These are phyloP conservation scores for Cryptosula pallasiana DNA, from an alignment of 2,888 invertebrate genomes.

Conservation along the genomic window DNA sequence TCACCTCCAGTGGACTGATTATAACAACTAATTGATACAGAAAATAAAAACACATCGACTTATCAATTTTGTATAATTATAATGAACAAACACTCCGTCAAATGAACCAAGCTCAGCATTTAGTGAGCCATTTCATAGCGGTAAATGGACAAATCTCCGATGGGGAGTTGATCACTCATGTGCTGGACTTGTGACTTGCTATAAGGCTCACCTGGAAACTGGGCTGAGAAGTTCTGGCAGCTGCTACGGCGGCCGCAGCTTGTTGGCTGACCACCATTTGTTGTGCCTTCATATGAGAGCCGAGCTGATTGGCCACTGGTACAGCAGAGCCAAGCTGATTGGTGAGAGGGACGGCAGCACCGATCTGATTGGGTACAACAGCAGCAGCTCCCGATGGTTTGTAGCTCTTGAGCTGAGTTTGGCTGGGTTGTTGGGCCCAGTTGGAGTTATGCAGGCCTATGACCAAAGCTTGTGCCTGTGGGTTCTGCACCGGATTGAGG, in stretches of 20 bases:
- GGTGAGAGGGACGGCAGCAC: too few species aligned
- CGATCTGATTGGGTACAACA: too few species aligned
- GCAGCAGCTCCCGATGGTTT: not conserved
- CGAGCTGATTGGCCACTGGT: not conserved
- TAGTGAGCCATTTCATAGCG: not conserved
- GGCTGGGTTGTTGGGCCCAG: not conserved
- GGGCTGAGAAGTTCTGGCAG: conserved; percentile 4
- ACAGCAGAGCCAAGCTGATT: not conserved
- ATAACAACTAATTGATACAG: not conserved
- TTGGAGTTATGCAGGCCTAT: too few species aligned
- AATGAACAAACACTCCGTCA: too few species aligned
- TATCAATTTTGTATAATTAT: too few species aligned
- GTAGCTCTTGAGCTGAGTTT: not conserved
- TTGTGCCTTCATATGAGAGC: not conserved
- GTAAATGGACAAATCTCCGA: not conserved
- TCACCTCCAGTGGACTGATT: too few species aligned
- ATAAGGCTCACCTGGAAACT: not conserved
- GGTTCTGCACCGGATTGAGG: not conserved
- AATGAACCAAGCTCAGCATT: too few species aligned
- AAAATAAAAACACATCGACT: not conserved
- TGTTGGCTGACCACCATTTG: not conserved
- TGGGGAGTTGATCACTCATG: too few species aligned
- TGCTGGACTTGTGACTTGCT: too few species aligned
- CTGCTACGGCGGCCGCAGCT: not conserved
- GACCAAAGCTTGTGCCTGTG: too few species aligned